Evolutionary conservation across 2,888 invertebrate genomes (phyloP).

Genomic region (Drosophila antonietae): DNA sequence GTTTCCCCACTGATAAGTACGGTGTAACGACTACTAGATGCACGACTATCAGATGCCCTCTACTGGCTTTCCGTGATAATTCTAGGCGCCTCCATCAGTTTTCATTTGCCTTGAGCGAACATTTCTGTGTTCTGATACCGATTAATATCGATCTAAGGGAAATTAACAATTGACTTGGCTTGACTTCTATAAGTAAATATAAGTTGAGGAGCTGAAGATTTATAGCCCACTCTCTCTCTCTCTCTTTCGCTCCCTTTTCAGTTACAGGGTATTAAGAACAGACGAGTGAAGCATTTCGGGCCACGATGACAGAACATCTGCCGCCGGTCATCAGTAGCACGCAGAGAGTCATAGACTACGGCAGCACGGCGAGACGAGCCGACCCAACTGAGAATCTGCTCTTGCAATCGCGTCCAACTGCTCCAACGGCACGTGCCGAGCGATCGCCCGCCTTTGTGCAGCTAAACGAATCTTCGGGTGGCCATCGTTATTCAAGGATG

Average conservation of each 20-base stretch:
- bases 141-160: not conserved
- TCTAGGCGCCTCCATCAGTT: not conserved
- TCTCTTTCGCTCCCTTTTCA: not conserved
- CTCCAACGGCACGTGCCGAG: conserved; percentile 24
- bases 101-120: not conserved
- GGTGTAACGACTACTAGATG: not conserved
- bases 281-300: conserved; percentile 10
- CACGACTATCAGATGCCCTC: not conserved
- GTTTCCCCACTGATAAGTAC: conserved; percentile 51
- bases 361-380: conserved; percentile 60
- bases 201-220: not conserved
- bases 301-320: conserved; percentile 56
- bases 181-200: not conserved
- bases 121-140: not conserved
- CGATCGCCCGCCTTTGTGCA: conserved; percentile 50
- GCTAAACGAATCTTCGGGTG: conserved; percentile 42
- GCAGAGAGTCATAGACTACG: conserved; percentile 71
- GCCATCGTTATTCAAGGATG: conserved; percentile 66
- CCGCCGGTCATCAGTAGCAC: conserved; percentile 59
- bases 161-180: not conserved
- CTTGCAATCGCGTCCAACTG: conserved; percentile 3
- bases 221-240: not conserved
- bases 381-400: conserved; percentile 8
- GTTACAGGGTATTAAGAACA: conserved; percentile 18
- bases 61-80: not conserved